Base-by-base conservation (phyloP, 1,140 invertebrate genomes). In the Pogonomyrmex barbatus region DNA sequence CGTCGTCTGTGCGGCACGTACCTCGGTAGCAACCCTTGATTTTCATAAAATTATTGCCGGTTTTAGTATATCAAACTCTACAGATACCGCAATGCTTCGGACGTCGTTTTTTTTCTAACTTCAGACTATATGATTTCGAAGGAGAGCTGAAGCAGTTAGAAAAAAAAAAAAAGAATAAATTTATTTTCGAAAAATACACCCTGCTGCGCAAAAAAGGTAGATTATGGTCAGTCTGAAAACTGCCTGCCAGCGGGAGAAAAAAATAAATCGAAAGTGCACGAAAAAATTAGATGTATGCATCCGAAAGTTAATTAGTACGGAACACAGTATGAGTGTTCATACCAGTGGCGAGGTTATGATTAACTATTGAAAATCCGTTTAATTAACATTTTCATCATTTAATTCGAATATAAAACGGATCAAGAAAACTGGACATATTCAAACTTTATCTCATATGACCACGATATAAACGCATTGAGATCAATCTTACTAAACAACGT, bases 31-130 rank as follows among this genome's bases (percentile, higher is more conserved):
- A 36, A 76, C 65, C 63, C n/a, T 76, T 60, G 60, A 79, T 88
- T 81, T 88, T 76, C 87, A 76, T 86, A 63, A 86, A 62, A 88
- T 89, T 88, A 86, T 76, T 68, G 58, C 81, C 54, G 42, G 63
- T 63, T 78, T 24, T 67, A 68, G 33, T 62, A 47, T 17, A n/a
- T 58, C 56, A 9, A 10, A 50, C 73, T 78, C 73, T 78, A 65
- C 17, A 39, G 10, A 42, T 54, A 58, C 54, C 42, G 39, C 54
- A 52, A 71, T 71, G 39, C 45, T 73, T 82, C 45, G 45, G 30
- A 3, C 39, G 24, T 4, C 45, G 47, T 58, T 9, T 78, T 24
- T 24, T 78, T 78, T 50, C 54, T 47, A 65, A n/a, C 60, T 17
- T 10, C 36, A 47, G 45, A 45, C 17, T 56, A 56, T 39, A 14